phyloP scores from a whole-genome alignment of 2,797 vertebrate species.

The Eospalax fontanierii region DNA sequence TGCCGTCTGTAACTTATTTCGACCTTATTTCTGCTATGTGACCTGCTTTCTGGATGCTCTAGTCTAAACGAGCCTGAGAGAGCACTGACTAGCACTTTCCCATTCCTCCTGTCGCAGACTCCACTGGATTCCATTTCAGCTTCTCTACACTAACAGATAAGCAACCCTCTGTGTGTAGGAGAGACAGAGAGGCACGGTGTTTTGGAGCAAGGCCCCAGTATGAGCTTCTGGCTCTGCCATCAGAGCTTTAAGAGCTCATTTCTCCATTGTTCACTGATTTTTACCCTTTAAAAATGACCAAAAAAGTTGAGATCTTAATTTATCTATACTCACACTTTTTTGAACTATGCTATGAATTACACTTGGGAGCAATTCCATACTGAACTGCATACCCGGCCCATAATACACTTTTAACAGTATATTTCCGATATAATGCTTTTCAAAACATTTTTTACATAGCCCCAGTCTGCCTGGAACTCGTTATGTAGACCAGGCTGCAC shows the following conservation, averaged over 20 bases:
- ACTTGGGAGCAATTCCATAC: not conserved
- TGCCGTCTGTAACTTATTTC: not conserved
- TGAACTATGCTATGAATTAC: not conserved
- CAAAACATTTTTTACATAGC: no score
- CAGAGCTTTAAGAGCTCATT: conserved; percentile 10
- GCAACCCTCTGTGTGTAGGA: not conserved
- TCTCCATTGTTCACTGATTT: not conserved
- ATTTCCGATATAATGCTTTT: not conserved
- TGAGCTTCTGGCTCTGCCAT: not conserved
- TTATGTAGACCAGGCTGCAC: no score
- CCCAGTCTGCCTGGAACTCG: no score
- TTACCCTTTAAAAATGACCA: not conserved
- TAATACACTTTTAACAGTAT: not conserved
- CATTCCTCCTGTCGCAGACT: not conserved
- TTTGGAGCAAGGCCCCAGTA: not conserved
- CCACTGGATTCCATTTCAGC: not conserved
- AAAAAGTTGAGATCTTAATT: not conserved
- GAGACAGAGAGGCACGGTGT: not conserved
- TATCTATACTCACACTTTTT: not conserved
- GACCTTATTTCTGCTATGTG: not conserved
- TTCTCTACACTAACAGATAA: not conserved
- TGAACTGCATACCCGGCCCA: not conserved
- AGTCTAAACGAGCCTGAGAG: not conserved
- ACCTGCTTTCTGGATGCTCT: not conserved
- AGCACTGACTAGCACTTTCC: not conserved